Evolutionary conservation across 2,888 invertebrate genomes (phyloP).

Genomic region (Parthenolecanium corni): DNA sequence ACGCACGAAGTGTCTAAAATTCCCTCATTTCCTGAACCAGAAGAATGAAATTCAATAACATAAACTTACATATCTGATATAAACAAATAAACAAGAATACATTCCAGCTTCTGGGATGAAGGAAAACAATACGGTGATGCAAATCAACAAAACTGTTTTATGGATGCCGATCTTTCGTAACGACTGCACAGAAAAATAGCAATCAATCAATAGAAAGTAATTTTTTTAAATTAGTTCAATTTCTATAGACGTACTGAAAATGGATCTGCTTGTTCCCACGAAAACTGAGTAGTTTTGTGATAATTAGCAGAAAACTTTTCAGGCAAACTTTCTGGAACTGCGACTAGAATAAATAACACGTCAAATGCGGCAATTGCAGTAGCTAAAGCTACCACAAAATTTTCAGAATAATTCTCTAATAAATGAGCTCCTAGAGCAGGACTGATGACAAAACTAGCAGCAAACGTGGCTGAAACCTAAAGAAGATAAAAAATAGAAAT

Average conservation of each 20-base stretch:
- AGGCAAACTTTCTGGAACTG: constrained; percentile 95
- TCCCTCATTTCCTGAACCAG: no score
- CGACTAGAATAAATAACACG: constrained; percentile 94
- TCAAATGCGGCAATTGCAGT: constrained; percentile 92
- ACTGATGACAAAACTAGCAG: constrained; percentile 96
- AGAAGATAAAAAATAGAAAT: constrained; percentile 17
- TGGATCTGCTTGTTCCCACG: constrained; percentile 98
- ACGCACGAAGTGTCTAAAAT: no score
- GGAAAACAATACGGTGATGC: constrained; percentile 92
- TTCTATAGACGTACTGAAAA: constrained; percentile 54
- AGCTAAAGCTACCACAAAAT: constrained; percentile 84
- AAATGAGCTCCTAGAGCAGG: constrained; percentile 89
- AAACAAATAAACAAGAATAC: constrained; percentile 99
- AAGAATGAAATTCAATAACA: no score
- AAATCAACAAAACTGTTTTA: constrained; percentile 89
- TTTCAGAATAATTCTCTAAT: constrained; percentile 71
- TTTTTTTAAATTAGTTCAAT: no score
- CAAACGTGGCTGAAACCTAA: constrained; percentile 90
- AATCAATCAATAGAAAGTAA: not conserved
- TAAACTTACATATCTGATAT: constrained; percentile 69
- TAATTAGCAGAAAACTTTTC: constrained; percentile 1
- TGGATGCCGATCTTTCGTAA: constrained; percentile 64
- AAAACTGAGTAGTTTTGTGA: constrained; percentile 82
- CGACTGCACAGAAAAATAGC: constrained; percentile 12
- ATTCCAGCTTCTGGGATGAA: constrained; percentile 97